Evolutionary conservation across 2,797 vertebrate species (phyloP), one percentile per base, ranked within the genome.

Genomic region (Synanceia verrucosa): DNA sequence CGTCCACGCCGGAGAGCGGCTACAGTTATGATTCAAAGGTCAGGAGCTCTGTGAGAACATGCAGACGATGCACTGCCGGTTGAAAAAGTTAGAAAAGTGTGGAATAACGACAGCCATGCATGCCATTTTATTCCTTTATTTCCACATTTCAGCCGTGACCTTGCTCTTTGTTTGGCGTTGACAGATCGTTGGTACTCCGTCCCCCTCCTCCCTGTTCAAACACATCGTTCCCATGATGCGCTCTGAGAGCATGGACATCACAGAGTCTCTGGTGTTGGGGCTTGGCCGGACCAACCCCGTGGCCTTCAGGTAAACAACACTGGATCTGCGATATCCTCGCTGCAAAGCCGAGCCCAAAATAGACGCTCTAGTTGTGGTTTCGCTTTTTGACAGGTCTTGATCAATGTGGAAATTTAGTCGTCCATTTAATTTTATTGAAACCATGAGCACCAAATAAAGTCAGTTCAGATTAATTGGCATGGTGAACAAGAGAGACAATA

Each of bases 221-320:
- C 97, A 98, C 92, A 95, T 99, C 85, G 98, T 99, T 90, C 98
- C 98, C 36, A 99, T 99, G 97, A 99, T 99, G 97, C 97, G 98
- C 92, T 99, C 97, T 74, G 98, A 99, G 93, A 97, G 97, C 94
- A 97, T 99, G 96, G 98, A 99, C 91, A 96, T 99, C 92, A 99
- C 98, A 44, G 98, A 99, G 93, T 99, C 98, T 91, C 96, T 99
- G 57, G 98, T 99, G 69, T 93, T 99, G 91, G 98, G 98, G 83
- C 97, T 99, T 95, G 98, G 98, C 96, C 95, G 98, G 95, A 99
- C 98, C 95, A 99, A 97, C 94, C 96, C 97, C 31, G 91, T 96
- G 84, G 98, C 96, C 86, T 99, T 99, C 91, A 96, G 97, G 98
- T 99, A 93, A 87, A n/a, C 36, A 4, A 18, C 37, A 39, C 37